phyloP scores from a whole-genome alignment of 2,797 vertebrate genomes.

The Acanthurus lineatus region DNA sequence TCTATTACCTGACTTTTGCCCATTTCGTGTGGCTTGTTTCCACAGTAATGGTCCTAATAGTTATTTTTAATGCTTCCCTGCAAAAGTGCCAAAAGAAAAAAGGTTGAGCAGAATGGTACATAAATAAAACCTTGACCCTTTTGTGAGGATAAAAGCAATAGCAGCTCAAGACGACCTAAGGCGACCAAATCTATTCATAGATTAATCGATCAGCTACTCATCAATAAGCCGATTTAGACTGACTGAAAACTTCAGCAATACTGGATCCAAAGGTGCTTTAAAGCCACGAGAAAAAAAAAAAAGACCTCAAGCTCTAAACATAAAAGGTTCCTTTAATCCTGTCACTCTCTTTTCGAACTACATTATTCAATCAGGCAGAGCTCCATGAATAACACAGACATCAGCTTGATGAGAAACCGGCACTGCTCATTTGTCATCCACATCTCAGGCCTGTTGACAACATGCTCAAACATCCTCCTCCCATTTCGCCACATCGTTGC shows the following conservation, averaged over 20 bases:
- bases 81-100: constrained; percentile 12
- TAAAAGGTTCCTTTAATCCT: constrained; percentile 52
- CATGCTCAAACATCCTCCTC: constrained; percentile 70
- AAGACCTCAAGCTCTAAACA: constrained; percentile 14
- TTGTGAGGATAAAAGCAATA: constrained; percentile 36
- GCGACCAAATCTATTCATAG: constrained; percentile 62
- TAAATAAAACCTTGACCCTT: constrained; percentile 25
- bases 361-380: constrained; percentile 64
- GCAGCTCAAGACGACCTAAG: constrained; percentile 41
- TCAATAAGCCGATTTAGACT: constrained; percentile 55
- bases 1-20: neutral
- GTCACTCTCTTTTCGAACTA: constrained; percentile 22
- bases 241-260: constrained; percentile 44
- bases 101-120: neutral
- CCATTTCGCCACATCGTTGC: constrained; percentile 54
- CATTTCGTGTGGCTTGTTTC: neutral
- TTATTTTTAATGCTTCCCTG: neutral
- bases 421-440: constrained; percentile 77
- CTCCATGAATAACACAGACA: constrained; percentile 65
- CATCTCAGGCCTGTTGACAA: constrained; percentile 75
- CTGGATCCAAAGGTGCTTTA: constrained; percentile 26
- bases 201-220: constrained; percentile 45
- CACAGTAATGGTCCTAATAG: constrained; percentile 1
- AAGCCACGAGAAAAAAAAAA: constrained; percentile 1
- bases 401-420: constrained; percentile 66